Percentiles rank a stretch among this genome's conserved stretches.
Evolutionary conservation across 2,113 vertebrate genomes (phyloP).

Genomic region (Pollachius pollachius): DNA sequence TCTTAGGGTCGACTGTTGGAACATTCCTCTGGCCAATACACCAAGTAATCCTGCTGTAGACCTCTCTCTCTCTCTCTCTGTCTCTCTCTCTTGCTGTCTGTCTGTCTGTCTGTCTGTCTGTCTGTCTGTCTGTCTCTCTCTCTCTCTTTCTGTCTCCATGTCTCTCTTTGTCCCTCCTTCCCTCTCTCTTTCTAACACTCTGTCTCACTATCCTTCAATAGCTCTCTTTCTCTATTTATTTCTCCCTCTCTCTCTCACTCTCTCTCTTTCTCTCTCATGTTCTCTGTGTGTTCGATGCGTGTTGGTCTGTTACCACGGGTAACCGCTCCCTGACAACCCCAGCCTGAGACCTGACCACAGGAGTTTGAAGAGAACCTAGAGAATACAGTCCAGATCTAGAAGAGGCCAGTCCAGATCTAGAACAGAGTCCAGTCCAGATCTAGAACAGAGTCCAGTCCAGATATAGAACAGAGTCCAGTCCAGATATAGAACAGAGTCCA

Average conservation of each 20-base stretch:
- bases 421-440: too few relatives aligned
- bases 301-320: too few relatives aligned
- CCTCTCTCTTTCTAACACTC: neutral
- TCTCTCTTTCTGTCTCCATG: neutral
- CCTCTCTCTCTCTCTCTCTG: slow-evolving; percentile 30
- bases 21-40: slow-evolving; percentile 40
- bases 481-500: too few relatives aligned
- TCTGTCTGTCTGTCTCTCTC: neutral
- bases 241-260: neutral
- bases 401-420: too few relatives aligned
- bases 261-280: neutral
- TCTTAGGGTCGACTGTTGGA: slow-evolving; percentile 70
- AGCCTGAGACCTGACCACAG: too few relatives aligned
- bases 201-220: neutral
- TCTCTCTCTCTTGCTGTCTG: slow-evolving; percentile 7
- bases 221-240: neutral
- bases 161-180: neutral
- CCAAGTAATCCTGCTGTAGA: slow-evolving; percentile 37
- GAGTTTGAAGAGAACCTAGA: too few relatives aligned
- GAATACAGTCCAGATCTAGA: too few relatives aligned
- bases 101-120: neutral
- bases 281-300: neutral
- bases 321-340: too few relatives aligned
- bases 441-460: too few relatives aligned
- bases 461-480: too few relatives aligned